Evolutionary conservation across 1,140 invertebrate genomes (phyloP).

Genomic region (Drosophila lini): DNA sequence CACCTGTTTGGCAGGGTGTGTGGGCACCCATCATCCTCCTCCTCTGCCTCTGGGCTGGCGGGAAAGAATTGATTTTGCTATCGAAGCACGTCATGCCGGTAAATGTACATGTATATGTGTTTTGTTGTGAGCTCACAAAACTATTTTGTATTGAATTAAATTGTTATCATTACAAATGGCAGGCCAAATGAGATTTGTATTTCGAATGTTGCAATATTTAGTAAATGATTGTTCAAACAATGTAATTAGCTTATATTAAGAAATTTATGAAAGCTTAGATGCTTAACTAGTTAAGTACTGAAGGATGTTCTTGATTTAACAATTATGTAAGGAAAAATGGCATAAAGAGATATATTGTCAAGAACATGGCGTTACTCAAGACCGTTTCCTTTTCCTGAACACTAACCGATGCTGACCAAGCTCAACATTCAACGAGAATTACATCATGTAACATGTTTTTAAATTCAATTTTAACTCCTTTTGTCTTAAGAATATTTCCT

Average conservation of each 20-base stretch:
- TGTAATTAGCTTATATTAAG: constrained; percentile 9
- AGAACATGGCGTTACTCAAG: no score
- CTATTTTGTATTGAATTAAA: constrained; percentile 82
- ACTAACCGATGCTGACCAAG: no score
- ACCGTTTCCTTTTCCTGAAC: no score
- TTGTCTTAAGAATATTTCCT: background rate
- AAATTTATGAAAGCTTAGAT: background rate
- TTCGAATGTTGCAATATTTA: constrained; percentile 16
- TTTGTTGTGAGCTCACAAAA: constrained; percentile 43
- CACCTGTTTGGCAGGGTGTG: constrained; percentile 47
- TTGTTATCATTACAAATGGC: constrained; percentile 79
- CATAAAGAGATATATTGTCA: no score
- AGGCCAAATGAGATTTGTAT: constrained; percentile 63
- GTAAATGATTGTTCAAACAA: constrained; percentile 18
- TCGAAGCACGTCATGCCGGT: constrained; percentile 67
- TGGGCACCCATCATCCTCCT: background rate
- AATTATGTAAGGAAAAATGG: background rate
- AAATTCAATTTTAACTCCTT: background rate
- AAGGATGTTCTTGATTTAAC: background rate
- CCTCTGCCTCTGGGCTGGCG: background rate
- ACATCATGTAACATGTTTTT: no score
- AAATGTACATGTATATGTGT: background rate
- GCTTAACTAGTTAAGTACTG: background rate
- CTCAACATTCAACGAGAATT: no score
- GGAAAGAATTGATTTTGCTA: constrained; percentile 79